Conservation (phyloP, 2,888 invertebrate species). For the Chydorus sphaericus region DNA sequence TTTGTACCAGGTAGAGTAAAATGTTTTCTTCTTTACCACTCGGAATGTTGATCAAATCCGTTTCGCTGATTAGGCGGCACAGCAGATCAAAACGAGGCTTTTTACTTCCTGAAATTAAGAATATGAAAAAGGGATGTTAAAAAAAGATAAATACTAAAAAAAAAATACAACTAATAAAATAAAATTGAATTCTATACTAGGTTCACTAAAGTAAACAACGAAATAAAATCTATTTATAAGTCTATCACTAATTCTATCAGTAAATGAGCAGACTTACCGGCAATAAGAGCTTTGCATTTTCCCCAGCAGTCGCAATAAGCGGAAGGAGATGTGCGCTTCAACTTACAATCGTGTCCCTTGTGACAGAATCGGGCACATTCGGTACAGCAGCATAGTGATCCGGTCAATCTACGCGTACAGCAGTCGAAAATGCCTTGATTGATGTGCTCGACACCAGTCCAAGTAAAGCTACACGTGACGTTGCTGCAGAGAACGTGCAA, state of each 20-base stretch:
- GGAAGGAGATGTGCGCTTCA: slow-evolving; percentile 93
- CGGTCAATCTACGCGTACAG: slow-evolving; percentile 86
- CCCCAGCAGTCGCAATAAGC: slow-evolving; percentile 99
- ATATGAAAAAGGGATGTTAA: too few species aligned
- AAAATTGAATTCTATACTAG: too few species aligned
- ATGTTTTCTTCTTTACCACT: slow-evolving; percentile 93
- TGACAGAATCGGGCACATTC: slow-evolving; percentile 99
- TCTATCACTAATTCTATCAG: too few species aligned
- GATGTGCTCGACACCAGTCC: slow-evolving; percentile 97
- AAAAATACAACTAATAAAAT: too few species aligned
- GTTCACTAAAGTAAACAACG: too few species aligned
- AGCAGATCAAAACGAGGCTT: slow-evolving; percentile 72
- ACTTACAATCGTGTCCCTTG: slow-evolving; percentile 87
- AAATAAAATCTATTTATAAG: too few species aligned
- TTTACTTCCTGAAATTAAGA: too few species aligned
- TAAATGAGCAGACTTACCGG: slow-evolving; percentile 28
- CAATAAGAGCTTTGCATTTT: slow-evolving; percentile 90
- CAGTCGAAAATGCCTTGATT: slow-evolving; percentile 88
- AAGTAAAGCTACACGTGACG: slow-evolving; percentile 98
- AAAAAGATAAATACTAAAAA: neutral
- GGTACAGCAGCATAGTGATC: slow-evolving; percentile 94
- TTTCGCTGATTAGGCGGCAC: slow-evolving; percentile 70
- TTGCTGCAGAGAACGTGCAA: slow-evolving; percentile 93
- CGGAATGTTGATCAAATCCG: slow-evolving; percentile 78
- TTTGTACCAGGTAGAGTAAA: slow-evolving; percentile 88